Evolutionary conservation across 1,140 invertebrate genomes (phyloP), one percentile per base, ranked within the genome.

Genomic region (Drosophila setifemur): DNA sequence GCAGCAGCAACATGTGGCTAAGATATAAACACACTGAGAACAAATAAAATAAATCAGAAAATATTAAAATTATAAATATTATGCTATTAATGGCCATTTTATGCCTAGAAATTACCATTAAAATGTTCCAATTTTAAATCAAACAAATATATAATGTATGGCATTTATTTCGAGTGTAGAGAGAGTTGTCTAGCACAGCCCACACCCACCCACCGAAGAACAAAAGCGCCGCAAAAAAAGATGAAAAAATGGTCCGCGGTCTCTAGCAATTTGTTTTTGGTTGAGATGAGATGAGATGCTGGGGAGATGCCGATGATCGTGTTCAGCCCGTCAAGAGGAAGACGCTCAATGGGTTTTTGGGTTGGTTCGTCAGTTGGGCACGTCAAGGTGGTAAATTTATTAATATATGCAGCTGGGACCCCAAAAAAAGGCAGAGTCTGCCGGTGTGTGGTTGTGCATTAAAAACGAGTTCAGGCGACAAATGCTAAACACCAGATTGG

Each of bases 1-100:
- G 79, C 73, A 28, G 26, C 26, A 85, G 78, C 79, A 83, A 79
- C 74, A 83, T 85, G 79, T 79, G 79, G 54, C 63, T 45, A 49
- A 70, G 28, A 12, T 28, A 45, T 40, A 21, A 21, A 39, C 8
- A 28, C 21, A 35, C 14, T 0, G 4, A 11, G 28, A 31, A 19
- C n/a, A 28, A 43, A 21, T 2, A 25, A n/a, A n/a, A n/a, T n/a
- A n/a, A n/a, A n/a, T n/a, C n/a, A n/a, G n/a, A n/a, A n/a, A n/a
- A n/a, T n/a, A n/a, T n/a, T n/a, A n/a, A n/a, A n/a, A n/a, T n/a
- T n/a, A n/a, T n/a, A n/a, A n/a, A n/a, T n/a, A n/a, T n/a, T n/a
- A n/a, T n/a, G n/a, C n/a, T n/a, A n/a, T n/a, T n/a, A n/a, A n/a
- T n/a, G n/a, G n/a, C n/a, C n/a, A n/a, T n/a, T n/a, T n/a, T n/a